phyloP scores from a whole-genome alignment of 2,113 vertebrate genomes.

The Calidris pugnax region DNA sequence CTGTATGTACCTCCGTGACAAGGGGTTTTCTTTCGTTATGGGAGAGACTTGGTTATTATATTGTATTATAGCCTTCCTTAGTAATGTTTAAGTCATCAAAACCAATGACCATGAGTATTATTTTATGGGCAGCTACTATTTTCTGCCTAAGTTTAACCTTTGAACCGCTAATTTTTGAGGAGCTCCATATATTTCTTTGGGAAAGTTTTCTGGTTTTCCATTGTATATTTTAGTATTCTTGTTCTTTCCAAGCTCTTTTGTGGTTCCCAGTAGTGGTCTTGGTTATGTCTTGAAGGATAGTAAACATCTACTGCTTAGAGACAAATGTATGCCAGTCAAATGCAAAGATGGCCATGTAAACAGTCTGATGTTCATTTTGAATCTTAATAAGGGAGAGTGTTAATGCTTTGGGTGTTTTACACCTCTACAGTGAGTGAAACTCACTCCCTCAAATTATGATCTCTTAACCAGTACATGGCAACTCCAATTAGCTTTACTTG shows the following conservation, averaged over 20 bases:
- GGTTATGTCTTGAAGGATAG: constrained; percentile 17
- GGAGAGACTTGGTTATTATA: not conserved
- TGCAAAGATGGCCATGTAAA: constrained; percentile 21
- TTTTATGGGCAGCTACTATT: not conserved
- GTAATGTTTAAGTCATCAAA: not conserved
- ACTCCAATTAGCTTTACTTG: constrained; percentile 82
- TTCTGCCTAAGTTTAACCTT: not conserved
- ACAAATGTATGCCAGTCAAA: constrained; percentile 1
- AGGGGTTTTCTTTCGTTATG: not conserved
- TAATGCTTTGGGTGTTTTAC: constrained; percentile 61
- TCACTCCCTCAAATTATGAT: constrained; percentile 63
- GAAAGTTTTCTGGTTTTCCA: not conserved
- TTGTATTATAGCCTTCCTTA: not conserved
- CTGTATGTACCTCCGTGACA: not conserved
- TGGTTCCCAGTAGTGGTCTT: not conserved
- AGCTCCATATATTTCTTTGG: not conserved
- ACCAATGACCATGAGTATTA: not conserved
- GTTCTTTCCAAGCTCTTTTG: not conserved
- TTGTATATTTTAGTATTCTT: not conserved
- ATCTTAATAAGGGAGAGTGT: constrained; percentile 38
- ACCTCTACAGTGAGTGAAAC: constrained; percentile 66
- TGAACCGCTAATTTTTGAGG: not conserved
- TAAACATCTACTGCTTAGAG: not conserved
- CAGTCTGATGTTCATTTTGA: constrained; percentile 51
- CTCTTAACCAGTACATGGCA: constrained; percentile 74